phyloP scores from a whole-genome alignment of 2,888 invertebrate species.

The Dolichopus griseipennis region DNA sequence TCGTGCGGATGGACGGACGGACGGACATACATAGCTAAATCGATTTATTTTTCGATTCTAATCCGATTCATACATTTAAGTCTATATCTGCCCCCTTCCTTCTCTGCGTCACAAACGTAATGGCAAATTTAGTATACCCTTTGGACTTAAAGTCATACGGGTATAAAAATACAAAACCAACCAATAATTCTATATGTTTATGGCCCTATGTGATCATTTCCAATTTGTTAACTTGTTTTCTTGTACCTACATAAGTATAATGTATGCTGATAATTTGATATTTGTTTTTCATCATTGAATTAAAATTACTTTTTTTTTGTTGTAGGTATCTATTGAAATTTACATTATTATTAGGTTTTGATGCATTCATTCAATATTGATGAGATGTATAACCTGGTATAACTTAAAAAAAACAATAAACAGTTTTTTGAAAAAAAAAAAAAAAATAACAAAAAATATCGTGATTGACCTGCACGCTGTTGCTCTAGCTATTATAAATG shows the following conservation, averaged over 20 bases:
- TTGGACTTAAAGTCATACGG: no score
- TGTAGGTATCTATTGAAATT: neutral
- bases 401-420: neutral
- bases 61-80: no score
- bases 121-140: no score
- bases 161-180: no score
- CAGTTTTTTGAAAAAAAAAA: neutral
- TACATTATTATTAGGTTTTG: neutral
- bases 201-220: neutral
- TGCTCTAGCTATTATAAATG: neutral
- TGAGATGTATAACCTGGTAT: neutral
- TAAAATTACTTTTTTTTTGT: neutral
- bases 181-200: no score
- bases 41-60: no score
- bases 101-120: no score
- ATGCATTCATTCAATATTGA: neutral
- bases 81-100: no score
- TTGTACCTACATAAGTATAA: no score
- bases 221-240: neutral
- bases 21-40: no score
- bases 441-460: neutral
- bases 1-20: no score
- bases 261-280: neutral
- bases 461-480: slow-evolving; percentile 11
- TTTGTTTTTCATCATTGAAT: neutral